Conservation (phyloP, 2,888 invertebrate genomes). For the Tipula unca region DNA sequence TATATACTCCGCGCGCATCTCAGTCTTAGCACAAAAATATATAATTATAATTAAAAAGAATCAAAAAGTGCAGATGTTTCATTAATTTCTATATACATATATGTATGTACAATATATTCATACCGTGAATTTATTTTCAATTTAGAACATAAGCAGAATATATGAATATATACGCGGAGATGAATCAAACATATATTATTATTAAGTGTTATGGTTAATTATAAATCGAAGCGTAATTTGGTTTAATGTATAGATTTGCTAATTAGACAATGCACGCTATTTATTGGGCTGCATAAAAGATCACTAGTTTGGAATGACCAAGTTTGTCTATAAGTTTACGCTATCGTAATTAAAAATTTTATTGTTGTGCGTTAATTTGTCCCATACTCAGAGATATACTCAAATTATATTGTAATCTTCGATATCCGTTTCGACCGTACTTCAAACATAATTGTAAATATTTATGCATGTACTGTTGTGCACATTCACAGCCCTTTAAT, state of each 20-base stretch:
- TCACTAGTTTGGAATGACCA: too few relatives aligned
- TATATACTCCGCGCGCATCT: background rate
- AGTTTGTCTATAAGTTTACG: too few relatives aligned
- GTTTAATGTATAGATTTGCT: background rate
- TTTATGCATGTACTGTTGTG: too few relatives aligned
- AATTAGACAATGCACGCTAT: background rate
- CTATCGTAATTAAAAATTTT: too few relatives aligned
- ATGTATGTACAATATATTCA: background rate
- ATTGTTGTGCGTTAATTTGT: too few relatives aligned
- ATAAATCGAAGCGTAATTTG: background rate
- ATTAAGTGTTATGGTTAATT: background rate
- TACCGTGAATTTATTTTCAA: background rate
- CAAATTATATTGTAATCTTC: too few relatives aligned
- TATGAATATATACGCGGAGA: background rate
- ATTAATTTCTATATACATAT: background rate
- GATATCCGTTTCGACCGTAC: too few relatives aligned
- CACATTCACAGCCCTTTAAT: too few relatives aligned
- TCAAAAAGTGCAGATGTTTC: slow-evolving; percentile 1
- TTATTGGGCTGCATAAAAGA: background rate
- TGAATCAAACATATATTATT: background rate
- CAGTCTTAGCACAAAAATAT: background rate
- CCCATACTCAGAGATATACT: too few relatives aligned
- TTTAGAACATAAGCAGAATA: background rate
- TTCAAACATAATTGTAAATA: too few relatives aligned
- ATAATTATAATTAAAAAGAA: background rate